phyloP scores from a whole-genome alignment of 2,888 invertebrate genomes.

The Eupsilia transversa region DNA sequence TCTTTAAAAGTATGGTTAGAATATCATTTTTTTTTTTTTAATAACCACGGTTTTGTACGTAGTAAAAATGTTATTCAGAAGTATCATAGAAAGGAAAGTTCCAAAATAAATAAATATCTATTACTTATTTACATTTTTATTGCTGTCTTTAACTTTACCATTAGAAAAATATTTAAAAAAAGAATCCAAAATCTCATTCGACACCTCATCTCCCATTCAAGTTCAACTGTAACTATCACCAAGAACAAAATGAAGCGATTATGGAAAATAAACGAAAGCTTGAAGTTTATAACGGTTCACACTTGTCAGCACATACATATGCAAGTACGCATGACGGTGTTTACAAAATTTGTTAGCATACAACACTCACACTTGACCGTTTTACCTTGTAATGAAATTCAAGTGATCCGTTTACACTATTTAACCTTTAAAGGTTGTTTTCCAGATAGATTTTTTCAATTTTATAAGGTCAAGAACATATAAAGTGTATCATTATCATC shows the following conservation, averaged over 20 bases:
- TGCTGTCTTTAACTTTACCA: not conserved
- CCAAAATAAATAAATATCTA: not conserved
- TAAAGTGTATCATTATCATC: not conserved
- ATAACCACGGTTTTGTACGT: not conserved
- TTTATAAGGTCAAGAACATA: not conserved
- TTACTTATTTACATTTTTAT: not conserved
- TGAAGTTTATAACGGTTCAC: constrained; percentile 27
- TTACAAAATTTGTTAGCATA: constrained; percentile 16
- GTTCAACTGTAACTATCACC: not conserved
- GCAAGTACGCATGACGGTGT: constrained; percentile 23
- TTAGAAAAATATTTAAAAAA: not conserved
- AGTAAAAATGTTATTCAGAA: too few species aligned
- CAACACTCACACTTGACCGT: constrained; percentile 34
- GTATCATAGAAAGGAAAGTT: too few species aligned
- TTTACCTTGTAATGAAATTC: constrained; percentile 11
- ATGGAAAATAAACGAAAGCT: constrained; percentile 22
- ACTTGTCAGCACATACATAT: constrained; percentile 7
- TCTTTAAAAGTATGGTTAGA: not conserved
- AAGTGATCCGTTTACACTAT: not conserved
- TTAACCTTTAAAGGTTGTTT: not conserved
- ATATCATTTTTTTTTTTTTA: too few species aligned
- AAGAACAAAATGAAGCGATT: not conserved
- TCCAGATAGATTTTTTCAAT: not conserved
- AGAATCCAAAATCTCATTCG: not conserved
- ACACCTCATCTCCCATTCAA: not conserved